Percentiles rank a stretch among this genome's conserved stretches.
phyloP scores from a whole-genome alignment of 2,797 vertebrate genomes.

The Scolopax bukidnonensis region DNA sequence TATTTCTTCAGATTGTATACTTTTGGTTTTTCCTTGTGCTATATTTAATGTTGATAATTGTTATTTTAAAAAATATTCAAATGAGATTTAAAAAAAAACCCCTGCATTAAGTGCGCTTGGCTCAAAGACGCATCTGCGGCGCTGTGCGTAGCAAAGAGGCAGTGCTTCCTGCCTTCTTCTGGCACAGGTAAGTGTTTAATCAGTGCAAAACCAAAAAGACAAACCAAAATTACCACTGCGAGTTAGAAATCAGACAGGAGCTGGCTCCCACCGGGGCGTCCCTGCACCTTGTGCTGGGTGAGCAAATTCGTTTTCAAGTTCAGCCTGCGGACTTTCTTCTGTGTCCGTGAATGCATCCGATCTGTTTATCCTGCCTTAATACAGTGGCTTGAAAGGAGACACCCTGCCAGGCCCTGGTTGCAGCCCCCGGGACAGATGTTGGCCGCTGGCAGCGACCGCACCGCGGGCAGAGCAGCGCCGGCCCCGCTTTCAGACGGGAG shows the following conservation, averaged over 20 bases:
- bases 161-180: neutral
- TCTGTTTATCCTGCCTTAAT: neutral
- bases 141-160: neutral
- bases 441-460: fast-evolving
- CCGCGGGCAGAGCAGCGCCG: neutral
- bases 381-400: fast-evolving
- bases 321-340: neutral
- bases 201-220: neutral
- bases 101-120: neutral
- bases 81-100: neutral
- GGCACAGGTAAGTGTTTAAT: neutral
- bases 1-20: neutral
- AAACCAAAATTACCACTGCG: neutral
- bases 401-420: fast-evolving
- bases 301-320: neutral
- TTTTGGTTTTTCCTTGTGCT: neutral
- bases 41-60: neutral
- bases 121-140: neutral
- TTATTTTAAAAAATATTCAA: conserved; percentile 5
- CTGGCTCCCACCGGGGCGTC: neutral
- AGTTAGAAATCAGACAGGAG: neutral
- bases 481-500: neutral
- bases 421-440: neutral
- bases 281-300: neutral
- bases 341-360: fast-evolving